Evolutionary conservation across 2,888 invertebrate species (phyloP).

Genomic region (Xanthorhoe spadicearia): DNA sequence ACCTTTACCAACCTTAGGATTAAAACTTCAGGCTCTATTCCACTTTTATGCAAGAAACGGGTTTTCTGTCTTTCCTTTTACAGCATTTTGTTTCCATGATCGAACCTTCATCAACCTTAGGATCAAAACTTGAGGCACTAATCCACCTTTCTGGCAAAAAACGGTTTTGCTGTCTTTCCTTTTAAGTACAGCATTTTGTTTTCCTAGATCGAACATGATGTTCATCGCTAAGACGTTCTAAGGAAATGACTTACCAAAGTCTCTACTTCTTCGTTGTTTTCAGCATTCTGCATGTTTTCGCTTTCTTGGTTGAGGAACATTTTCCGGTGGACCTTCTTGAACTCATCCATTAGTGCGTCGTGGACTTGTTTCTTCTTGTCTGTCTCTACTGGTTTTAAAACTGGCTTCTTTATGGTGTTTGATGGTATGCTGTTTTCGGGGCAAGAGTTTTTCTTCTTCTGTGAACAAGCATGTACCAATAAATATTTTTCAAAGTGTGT

Average conservation of each 20-base stretch:
- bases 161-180: no score
- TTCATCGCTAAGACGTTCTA: neutral
- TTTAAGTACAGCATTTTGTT: no score
- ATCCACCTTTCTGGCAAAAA: no score
- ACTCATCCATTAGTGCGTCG: conserved; percentile 94
- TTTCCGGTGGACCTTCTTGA: conserved; percentile 93
- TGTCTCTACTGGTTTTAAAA: conserved; percentile 78
- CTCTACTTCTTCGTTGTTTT: conserved; percentile 31
- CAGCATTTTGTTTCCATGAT: no score
- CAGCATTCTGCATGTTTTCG: conserved; percentile 39
- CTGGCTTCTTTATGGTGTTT: conserved; percentile 63
- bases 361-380: conserved; percentile 88
- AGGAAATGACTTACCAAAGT: conserved; percentile 35
- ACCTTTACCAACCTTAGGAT: no score
- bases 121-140: no score
- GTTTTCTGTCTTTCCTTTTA: no score
- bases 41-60: no score
- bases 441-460: conserved; percentile 70
- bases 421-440: conserved; percentile 54
- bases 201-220: no score
- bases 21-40: no score
- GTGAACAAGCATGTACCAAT: conserved; percentile 13
- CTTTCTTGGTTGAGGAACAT: conserved; percentile 88
- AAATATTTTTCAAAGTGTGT: neutral
- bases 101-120: no score